Evolutionary conservation across 2,113 vertebrate species (phyloP), one percentile per base, ranked within the genome.

Genomic region (Caranx melampygus): DNA sequence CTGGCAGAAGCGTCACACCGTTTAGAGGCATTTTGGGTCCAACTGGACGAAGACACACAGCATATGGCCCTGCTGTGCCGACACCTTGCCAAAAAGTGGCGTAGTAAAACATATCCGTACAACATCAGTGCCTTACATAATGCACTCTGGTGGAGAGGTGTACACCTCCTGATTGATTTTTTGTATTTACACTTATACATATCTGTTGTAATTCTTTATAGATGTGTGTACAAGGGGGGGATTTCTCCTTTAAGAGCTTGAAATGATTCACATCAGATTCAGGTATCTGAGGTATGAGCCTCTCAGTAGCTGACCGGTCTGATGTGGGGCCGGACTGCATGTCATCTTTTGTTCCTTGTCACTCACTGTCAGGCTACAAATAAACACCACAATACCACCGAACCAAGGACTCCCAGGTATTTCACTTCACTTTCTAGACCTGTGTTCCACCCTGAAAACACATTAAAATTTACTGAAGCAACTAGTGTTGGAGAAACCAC

Each of bases 51-150:
- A 90, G 83, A 81, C 76, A 67, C 76, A 45, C 68, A 87, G 66
- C 88, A 90, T 87, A 88, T 83, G 89, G 87, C 37, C 82, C 83
- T 69, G 81, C 91, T 85, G 87, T 52, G 87, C 78, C 68, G 44
- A 79, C 75, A 67, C 78, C 21, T 77, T 76, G 81, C 79, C 75
- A 81, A 71, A 88, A 47, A 70, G 69, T 61, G 62, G 15, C 14
- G 15, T 62, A 51, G 83, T 84, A 81, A 86, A 84, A 72, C 75
- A 61, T 67, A 54, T 35, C 14, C 42, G 34, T 61, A 49, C 35
- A 66, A 63, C 59, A 67, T 31, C 18, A 47, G 59, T 13, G 3
- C 4, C 69, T 84, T 54, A 67, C 7, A 12, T 59, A 65, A 72
- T 37, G 58, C 62, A 47, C 40, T 33, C 26, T 45, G 13, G 26